Conservation (phyloP, 2,797 vertebrate species). For the Myotis daubentonii region DNA sequence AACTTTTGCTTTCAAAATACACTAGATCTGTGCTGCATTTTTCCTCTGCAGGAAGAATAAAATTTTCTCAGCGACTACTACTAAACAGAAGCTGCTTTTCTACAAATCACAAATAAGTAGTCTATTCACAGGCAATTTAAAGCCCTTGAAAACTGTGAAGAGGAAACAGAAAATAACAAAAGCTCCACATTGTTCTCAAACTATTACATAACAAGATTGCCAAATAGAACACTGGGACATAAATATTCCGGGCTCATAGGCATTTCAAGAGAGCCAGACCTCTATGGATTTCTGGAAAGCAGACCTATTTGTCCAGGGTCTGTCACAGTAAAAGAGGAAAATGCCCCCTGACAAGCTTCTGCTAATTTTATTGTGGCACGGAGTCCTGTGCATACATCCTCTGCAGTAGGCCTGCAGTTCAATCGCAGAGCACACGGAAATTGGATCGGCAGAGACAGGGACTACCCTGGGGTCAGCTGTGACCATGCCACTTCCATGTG, state of each 20-base stretch:
- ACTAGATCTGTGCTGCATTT: neutral
- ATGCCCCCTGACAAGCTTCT: conserved; percentile 88
- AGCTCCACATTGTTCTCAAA: conserved; percentile 38
- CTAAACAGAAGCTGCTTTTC: conserved; percentile 31
- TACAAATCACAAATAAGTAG: neutral
- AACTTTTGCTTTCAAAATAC: neutral
- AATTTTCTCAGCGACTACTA: neutral
- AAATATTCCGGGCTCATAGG: conserved; percentile 40
- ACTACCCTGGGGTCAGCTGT: conserved; percentile 91
- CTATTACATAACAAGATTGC: conserved; percentile 27
- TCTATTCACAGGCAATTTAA: neutral
- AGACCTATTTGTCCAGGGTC: conserved; percentile 81
- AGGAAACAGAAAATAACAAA: conserved; percentile 31
- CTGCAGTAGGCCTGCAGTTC: conserved; percentile 85
- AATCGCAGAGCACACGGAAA: conserved; percentile 88
- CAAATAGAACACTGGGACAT: neutral
- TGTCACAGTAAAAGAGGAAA: conserved; percentile 84
- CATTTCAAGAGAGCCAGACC: conserved; percentile 73
- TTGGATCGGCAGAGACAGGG: conserved; percentile 95
- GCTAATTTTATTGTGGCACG: conserved; percentile 86
- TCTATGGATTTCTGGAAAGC: conserved; percentile 77
- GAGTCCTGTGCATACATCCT: conserved; percentile 82
- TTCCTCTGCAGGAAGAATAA: conserved; percentile 23
- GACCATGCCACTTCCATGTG: conserved; percentile 89
- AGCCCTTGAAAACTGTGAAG: neutral